These are phyloP conservation scores for Euzophera pinguis DNA, from an alignment of 2,888 invertebrate species.

Conservation along the genomic window DNA sequence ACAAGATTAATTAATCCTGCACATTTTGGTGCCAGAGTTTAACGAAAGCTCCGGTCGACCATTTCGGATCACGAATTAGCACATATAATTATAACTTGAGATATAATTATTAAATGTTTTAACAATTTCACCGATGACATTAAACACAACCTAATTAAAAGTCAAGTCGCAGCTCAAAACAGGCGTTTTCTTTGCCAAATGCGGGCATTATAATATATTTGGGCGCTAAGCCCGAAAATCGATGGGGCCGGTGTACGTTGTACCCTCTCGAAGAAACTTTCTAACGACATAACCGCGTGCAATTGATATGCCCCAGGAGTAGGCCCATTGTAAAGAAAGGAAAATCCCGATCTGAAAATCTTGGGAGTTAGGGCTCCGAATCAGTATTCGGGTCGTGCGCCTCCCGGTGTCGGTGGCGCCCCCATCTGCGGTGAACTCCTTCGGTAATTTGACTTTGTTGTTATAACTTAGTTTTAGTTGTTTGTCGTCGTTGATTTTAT, in stretches of 20 bases:
- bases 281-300: constrained; percentile 80
- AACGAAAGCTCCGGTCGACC: too few relatives aligned
- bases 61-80: too few relatives aligned
- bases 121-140: not conserved
- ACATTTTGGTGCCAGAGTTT: too few relatives aligned
- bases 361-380: constrained; percentile 69
- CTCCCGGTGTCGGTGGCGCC: constrained; percentile 63
- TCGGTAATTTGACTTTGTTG: constrained; percentile 79
- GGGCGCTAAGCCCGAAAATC: constrained; percentile 66
- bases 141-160: constrained; percentile 1
- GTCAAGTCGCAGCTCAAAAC: constrained; percentile 2
- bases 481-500: constrained; percentile 76
- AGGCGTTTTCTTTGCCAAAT: constrained; percentile 8
- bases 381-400: constrained; percentile 67
- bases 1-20: too few relatives aligned
- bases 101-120: too few relatives aligned
- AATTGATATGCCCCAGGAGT: constrained; percentile 80
- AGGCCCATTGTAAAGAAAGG: constrained; percentile 80
- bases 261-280: constrained; percentile 65
- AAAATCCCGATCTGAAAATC: constrained; percentile 79
- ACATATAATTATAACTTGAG: too few relatives aligned
- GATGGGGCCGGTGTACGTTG: constrained; percentile 52
- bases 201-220: constrained; percentile 28
- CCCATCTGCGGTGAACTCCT: constrained; percentile 71
- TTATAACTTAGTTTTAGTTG: constrained; percentile 77